A percentile compares a stretch with the other conserved stretches of the same genome.
Conservation (phyloP, 2,113 vertebrate genomes). For the Hoplias malabaricus region DNA sequence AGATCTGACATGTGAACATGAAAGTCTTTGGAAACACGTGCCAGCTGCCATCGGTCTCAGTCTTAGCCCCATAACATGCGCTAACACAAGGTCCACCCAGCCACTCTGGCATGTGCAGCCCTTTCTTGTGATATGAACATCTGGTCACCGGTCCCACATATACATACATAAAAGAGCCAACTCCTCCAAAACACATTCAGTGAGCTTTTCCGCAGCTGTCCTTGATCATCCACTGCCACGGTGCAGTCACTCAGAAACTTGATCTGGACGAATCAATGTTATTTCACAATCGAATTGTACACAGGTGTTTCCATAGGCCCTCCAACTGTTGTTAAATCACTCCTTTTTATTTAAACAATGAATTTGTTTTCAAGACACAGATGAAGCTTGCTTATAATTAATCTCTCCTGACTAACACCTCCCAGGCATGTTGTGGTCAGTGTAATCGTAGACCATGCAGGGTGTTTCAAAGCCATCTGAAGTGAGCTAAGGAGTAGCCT, state of each 20-base stretch:
- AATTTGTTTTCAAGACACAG: slow-evolving; percentile 23
- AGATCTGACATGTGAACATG: not conserved
- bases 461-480: slow-evolving; percentile 18
- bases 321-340: slow-evolving; percentile 30
- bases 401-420: slow-evolving; percentile 34
- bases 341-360: slow-evolving; percentile 19
- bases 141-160: slow-evolving; percentile 28
- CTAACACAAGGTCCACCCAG: not conserved
- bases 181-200: slow-evolving; percentile 32
- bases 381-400: slow-evolving; percentile 27
- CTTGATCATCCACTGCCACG: slow-evolving; percentile 46
- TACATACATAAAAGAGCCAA: slow-evolving; percentile 22
- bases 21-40: not conserved
- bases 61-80: not conserved
- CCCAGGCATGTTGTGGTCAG: slow-evolving; percentile 18
- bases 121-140: slow-evolving; percentile 37
- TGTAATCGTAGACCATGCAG: slow-evolving; percentile 16
- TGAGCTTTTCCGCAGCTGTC: slow-evolving; percentile 39
- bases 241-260: slow-evolving; percentile 27
- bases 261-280: slow-evolving; percentile 30
- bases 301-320: slow-evolving; percentile 38
- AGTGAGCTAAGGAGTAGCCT: not conserved
- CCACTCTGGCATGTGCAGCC: not conserved
- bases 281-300: slow-evolving; percentile 40
- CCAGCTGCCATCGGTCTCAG: not conserved